Evolutionary conservation across 2,797 vertebrate species (phyloP), one percentile per base, ranked within the genome.

Genomic region (Sebastes taczanowskii): DNA sequence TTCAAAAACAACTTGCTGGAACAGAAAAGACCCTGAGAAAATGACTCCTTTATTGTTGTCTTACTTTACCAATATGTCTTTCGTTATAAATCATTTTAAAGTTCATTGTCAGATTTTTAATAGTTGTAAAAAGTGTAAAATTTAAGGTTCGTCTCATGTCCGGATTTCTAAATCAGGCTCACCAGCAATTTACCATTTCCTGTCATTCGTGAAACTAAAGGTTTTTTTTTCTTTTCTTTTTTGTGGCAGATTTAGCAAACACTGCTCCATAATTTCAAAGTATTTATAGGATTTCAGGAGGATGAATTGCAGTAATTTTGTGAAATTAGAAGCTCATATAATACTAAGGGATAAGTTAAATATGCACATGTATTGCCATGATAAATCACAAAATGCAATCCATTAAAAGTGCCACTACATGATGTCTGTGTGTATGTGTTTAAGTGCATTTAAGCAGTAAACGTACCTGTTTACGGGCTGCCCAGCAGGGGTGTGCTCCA

Each of bases 401-500:
- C 2, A 7, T 66, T 38, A 56, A 42, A 58, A 6, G 18, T 56
- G 30, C 30, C 2, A 34, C 8, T n/a, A 11, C 1, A 56, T 78
- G 56, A 55, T 62, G 38, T 7, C 23, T 55, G 53, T 30, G 35
- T 35, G 55, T 58, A 25, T 72, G 49, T 46, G 25, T 74, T 34
- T 63, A 70, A 25, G 38, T 11, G 56, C 11, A n/a, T 78, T 64
- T 32, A 3, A 14, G 38, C 35, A 59, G 49, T 64, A 25, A 79
- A 76, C 27, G 91, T 96, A 97, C 97, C 96, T 97, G 95, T 88
- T 95, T 92, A 97, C 93, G 86, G 95, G 94, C 86, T 95, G 90
- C 91, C 97, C 97, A 81, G 97, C 96, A 8, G 96, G 96, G 66
- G 96, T 96, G 86, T 98, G 97, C 61, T 96, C 95, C 90, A 97